Evolutionary conservation across 2,888 invertebrate genomes (phyloP).

Genomic region (Stenichneumon culpator): DNA sequence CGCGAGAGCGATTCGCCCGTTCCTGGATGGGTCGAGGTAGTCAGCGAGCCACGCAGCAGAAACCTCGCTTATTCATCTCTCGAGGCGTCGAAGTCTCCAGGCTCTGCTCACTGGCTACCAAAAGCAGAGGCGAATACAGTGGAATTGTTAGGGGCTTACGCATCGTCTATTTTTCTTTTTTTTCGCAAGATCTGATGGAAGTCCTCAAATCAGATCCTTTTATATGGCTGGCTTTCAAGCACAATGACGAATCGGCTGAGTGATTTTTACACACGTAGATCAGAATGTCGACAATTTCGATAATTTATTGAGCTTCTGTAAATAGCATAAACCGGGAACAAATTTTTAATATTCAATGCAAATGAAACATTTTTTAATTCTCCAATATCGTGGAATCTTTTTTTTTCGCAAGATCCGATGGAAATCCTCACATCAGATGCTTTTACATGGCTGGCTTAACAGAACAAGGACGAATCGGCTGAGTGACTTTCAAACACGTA

Average conservation of each 20-base stretch:
- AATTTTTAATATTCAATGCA: too few species aligned
- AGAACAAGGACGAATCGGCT: too few species aligned
- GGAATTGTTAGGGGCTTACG: not conserved
- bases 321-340: too few species aligned
- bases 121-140: not conserved
- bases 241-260: too few species aligned
- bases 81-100: slow-evolving; percentile 68
- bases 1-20: slow-evolving; percentile 42
- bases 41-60: slow-evolving; percentile 34
- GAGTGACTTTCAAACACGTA: too few species aligned
- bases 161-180: not conserved
- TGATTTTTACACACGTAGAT: too few species aligned
- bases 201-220: not conserved
- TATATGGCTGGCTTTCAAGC: too few species aligned
- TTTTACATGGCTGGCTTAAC: too few species aligned
- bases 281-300: too few species aligned
- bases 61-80: slow-evolving; percentile 61
- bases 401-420: not conserved
- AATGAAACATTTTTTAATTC: too few species aligned
- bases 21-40: slow-evolving; percentile 35
- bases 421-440: not conserved
- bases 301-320: too few species aligned
- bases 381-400: too few species aligned
- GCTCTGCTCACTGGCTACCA: not conserved
- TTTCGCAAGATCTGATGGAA: not conserved